Evolutionary conservation across 2,113 vertebrate species (phyloP), one percentile per base, ranked within the genome.

Genomic region (Scatophagus argus): DNA sequence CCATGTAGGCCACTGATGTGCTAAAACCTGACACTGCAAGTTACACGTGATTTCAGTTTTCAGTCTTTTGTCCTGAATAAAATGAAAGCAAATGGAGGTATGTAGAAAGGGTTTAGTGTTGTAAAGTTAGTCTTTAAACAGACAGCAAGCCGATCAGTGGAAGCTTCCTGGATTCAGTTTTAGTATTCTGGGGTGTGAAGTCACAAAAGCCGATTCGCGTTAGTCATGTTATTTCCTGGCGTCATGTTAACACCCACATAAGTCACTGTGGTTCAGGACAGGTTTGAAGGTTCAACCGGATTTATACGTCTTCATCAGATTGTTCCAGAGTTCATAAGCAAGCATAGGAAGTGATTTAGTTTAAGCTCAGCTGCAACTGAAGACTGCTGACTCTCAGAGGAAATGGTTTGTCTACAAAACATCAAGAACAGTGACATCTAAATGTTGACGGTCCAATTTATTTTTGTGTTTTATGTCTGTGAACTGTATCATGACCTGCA

Each of bases 1-100:
- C 12, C 8, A 8, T 51, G 16, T 3, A 39, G 16, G 4, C 11
- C 23, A 2, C 34, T 13, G 43, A 66, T 23, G 74, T 62, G 77
- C 8, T 79, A 54, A 81, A 36, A 31, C 64, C 81, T 77, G 83
- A 85, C 83, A 54, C 67, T 0, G 31, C 0, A 13, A 72, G 74
- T 1, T 66, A 77, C 43, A 38, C 1, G 8, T 11, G 8, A 19
- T 5, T 27, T 27, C 17, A 39, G n/a, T 9, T 34, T 23, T 63
- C 16, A 61, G 13, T 8, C 17, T 74, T 38, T 51, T 49, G 27
- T 60, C 13, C 4, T 23, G 21, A 38, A 19, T 46, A 16, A 55
- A 3, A 38, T 5, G 11, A 44, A 44, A 2, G 16, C 3, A 51
- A 25, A 63, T 39, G 46, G 10, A 54, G 19, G 38, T 14, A 21